phyloP scores from a whole-genome alignment of 1,140 invertebrate species.

The Drosophila tristis region DNA sequence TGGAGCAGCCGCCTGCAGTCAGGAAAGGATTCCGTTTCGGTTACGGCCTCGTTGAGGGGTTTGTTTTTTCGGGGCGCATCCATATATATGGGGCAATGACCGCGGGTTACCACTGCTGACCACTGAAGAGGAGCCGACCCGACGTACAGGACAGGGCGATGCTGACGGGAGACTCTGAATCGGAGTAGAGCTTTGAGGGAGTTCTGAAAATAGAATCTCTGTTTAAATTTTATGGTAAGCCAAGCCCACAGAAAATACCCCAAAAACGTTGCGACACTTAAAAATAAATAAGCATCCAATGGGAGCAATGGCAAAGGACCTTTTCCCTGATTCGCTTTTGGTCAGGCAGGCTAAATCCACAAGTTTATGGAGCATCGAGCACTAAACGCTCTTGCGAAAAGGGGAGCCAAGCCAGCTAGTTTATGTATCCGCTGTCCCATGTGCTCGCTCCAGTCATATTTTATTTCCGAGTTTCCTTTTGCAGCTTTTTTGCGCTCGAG shows the following conservation, averaged over 20 bases:
- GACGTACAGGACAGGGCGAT: slow-evolving; percentile 7
- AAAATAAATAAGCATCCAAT: neutral
- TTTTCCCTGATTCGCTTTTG: neutral
- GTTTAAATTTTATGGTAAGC: slow-evolving; percentile 16
- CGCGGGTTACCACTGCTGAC: slow-evolving; percentile 26
- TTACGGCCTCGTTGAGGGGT: slow-evolving; percentile 28
- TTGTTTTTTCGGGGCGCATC: slow-evolving; percentile 9
- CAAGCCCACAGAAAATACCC: neutral
- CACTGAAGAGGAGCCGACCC: neutral
- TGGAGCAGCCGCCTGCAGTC: slow-evolving; percentile 40
- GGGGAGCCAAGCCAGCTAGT: slow-evolving; percentile 11
- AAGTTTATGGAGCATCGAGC: slow-evolving; percentile 50
- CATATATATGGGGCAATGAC: slow-evolving; percentile 45
- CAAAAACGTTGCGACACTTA: neutral
- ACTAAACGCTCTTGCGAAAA: slow-evolving; percentile 39
- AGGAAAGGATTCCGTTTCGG: slow-evolving; percentile 35
- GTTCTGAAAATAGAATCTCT: slow-evolving; percentile 4
- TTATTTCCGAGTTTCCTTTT: slow-evolving; percentile 40
- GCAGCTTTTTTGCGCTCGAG: slow-evolving; percentile 8
- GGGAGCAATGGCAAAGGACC: neutral
- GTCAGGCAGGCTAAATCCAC: slow-evolving; percentile 36
- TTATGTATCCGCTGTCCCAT: slow-evolving; percentile 44
- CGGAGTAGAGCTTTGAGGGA: neutral
- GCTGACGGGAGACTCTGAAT: slow-evolving; percentile 28
- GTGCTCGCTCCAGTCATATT: slow-evolving; percentile 45